Conservation (phyloP, 2,888 invertebrate species). For the Nowickia ferox region DNA sequence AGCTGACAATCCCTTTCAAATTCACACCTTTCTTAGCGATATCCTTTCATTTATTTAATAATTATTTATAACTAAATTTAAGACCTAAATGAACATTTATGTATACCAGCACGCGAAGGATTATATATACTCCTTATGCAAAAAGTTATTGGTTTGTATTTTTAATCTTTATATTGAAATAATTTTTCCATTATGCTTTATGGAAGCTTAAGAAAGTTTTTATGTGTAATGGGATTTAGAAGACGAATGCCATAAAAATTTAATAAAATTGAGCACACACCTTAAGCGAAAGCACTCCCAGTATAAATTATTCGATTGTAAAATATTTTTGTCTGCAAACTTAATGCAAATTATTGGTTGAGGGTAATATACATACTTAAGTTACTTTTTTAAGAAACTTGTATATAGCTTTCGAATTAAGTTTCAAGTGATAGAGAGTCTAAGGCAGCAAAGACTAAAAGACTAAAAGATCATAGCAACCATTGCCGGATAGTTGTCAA, state of each 20-base stretch:
- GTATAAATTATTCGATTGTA: conserved; percentile 8
- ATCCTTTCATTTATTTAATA: not conserved
- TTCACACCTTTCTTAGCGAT: conserved; percentile 46
- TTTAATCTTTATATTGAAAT: not conserved
- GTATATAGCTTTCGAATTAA: no score
- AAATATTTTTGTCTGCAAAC: conserved; percentile 12
- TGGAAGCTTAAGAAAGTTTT: not conserved
- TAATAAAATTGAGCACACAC: conserved; percentile 27
- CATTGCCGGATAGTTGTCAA: no score
- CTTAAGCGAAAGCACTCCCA: conserved; percentile 28
- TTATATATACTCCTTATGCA: not conserved
- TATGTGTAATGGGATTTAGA: conserved; percentile 2
- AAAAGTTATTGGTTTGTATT: not conserved
- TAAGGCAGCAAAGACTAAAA: no score
- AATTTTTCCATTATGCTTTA: not conserved
- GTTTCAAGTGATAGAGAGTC: no score
- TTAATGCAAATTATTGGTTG: conserved; percentile 4
- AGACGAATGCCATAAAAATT: conserved; percentile 5
- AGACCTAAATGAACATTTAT: not conserved
- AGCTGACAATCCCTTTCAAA: conserved; percentile 38
- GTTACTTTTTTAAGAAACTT: not conserved
- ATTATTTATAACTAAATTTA: conserved; percentile 15
- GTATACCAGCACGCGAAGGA: not conserved
- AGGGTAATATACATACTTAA: not conserved
- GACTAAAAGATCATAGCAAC: no score